Evolutionary conservation across 2,113 vertebrate genomes (phyloP).

Genomic region (Grallaria varia): DNA sequence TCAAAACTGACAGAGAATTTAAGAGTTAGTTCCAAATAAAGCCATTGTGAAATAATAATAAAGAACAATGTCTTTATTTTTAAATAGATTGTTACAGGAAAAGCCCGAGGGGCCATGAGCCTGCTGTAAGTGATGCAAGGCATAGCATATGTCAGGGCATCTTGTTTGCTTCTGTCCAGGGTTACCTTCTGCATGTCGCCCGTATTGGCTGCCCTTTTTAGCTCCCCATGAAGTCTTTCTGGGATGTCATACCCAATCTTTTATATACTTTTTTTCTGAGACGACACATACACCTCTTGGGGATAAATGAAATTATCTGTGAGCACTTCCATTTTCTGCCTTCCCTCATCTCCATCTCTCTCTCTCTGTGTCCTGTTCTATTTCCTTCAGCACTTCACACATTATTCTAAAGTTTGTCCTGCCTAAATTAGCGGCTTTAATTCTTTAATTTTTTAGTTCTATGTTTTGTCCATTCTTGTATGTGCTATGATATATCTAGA

Average conservation of each 20-base stretch:
- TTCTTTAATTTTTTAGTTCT: background rate
- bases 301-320: background rate
- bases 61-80: background rate
- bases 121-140: background rate
- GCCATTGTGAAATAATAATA: background rate
- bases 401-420: background rate
- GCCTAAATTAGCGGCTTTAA: background rate
- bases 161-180: background rate
- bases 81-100: background rate
- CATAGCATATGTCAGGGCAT: background rate
- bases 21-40: background rate
- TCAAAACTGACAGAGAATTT: background rate
- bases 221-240: background rate
- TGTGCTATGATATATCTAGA: background rate
- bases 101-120: background rate
- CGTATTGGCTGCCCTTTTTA: background rate
- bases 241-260: background rate
- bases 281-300: background rate
- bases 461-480: background rate
- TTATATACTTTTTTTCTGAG: background rate
- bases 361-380: background rate
- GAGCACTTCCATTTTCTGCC: background rate
- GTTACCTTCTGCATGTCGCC: background rate
- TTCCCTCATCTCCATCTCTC: background rate
- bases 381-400: background rate